Base-by-base conservation (phyloP, 2,113 vertebrate genomes). In the Mirza zaza region DNA sequence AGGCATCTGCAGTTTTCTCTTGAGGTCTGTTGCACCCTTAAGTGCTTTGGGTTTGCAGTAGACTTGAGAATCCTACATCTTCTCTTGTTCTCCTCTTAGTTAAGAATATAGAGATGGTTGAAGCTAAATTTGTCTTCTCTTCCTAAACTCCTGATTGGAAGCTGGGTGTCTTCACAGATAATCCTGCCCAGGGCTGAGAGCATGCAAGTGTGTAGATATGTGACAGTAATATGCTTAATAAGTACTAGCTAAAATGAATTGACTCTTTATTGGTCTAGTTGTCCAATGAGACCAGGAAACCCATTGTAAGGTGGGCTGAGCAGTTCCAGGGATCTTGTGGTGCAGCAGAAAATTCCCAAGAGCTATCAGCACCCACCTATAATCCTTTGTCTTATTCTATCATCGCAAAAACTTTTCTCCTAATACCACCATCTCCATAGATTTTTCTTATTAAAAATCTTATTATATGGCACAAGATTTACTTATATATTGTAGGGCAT, bases 171-270 rank as follows among this genome's bases (percentile, higher is more conserved):
- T 39, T 65, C 17, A 14, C 10, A 6, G n/a, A 34, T 0, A 10
- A 45, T 39, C 20, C 3, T 39, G 59, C n/a, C 48, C 63, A 34
- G 34, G 17, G 5, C 27, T 8, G 10, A 5, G 25, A 10, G 68
- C 1, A 4, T 7, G 18, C 2, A 0, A 6, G 5, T 48, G 25
- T 6, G 10, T 9, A 48, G 23, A 1, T 23, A 1, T 29, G 7
- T 27, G 36, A 25, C 6, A 15, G 14, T 4, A 8, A 21, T 6
- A 8, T 5, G 27, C 57, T 48, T 59, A 45, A 0, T 23, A 32
- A 45, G n/a, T 13, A 9, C 25, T 14, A 36, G 32, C n/a, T 45
- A 32, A 29, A 55, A 11, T 36, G 45, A 77, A 18, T 29, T 4
- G 36, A 25, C 4, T 83, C 55, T 84, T 42, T 27, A 23, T 23